Base-by-base conservation (phyloP, 2,888 invertebrate species). In the Heliothis peltigera region DNA sequence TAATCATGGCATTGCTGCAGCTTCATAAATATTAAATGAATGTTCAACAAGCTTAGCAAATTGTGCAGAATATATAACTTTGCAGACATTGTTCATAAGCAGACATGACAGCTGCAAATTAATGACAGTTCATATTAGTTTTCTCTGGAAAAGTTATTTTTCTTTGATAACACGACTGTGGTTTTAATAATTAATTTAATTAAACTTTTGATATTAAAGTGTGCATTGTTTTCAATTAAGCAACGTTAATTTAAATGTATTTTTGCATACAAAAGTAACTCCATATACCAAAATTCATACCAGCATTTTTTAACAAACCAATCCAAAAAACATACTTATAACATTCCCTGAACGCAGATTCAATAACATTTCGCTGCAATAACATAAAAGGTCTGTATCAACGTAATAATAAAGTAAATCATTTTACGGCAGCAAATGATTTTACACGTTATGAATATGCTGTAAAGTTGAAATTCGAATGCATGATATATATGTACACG, bases 21-120 rank as follows among this genome's bases (percentile, higher is more conserved):
- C 42, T 55, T 8, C 21, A 28, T 25, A 22, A 56, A 44, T 56
- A 18, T 46, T 47, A 5, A 56, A 48, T 60, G 22, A 53, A 64
- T 61, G 42, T 75, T 63, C 48, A 61, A 67, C 28, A 63, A 75
- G 60, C 51, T 66, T 25, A 18, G 18, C 60, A 54, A 62, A 47
- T 59, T 51, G 21, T 55, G 19, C 6, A 57, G 15, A 17, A 22
- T 44, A 10, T 44, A 10, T 19, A 65, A 69, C 39, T 49, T 55
- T 19, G 18, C 18, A 56, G 49, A 63, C 18, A 32, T 39, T 66
- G 57, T 48, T 58, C 51, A 42, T 47, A 62, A 54, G 22, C 44
- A 58, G 55, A 55, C 61, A 39, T 62, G 46, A 35, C 47, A 43
- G 52, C 18, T n/a, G 49, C 75, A 66, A 65, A 77, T 71, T 60